These are phyloP conservation scores for Amphipoea oculea DNA, from an alignment of 2,888 invertebrate species.

Conservation along the genomic window DNA sequence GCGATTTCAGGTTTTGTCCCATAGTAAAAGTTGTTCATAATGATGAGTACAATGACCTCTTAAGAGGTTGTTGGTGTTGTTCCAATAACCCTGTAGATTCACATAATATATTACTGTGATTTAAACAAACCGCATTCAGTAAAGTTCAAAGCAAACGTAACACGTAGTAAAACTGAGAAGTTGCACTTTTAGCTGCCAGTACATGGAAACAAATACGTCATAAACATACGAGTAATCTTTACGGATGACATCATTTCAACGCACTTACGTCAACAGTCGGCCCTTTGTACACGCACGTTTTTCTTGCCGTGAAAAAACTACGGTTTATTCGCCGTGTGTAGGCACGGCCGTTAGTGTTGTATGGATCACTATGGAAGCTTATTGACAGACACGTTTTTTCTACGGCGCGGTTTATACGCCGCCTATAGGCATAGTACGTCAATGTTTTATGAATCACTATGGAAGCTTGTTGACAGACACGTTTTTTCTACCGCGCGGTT, in stretches of 20 bases:
- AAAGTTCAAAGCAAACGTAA: slow-evolving; percentile 22
- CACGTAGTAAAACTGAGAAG: slow-evolving; percentile 19
- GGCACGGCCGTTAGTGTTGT: background rate
- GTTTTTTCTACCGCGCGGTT: too few species aligned
- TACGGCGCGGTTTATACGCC: too few species aligned
- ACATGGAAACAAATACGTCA: slow-evolving; percentile 12
- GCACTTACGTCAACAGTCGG: slow-evolving; percentile 26
- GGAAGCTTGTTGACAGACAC: too few species aligned
- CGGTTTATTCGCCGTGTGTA: background rate
- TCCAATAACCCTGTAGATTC: too few species aligned
- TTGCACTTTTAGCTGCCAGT: slow-evolving; percentile 2
- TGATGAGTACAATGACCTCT: too few species aligned
- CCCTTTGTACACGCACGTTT: background rate
- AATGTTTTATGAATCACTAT: too few species aligned
- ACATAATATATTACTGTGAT: background rate
- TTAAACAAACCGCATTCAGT: background rate
- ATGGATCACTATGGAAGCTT: too few species aligned
- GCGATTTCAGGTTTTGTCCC: too few species aligned
- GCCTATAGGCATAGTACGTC: too few species aligned
- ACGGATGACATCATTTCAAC: slow-evolving; percentile 41
- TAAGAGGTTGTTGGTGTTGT: too few species aligned
- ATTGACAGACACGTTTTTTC: too few species aligned
- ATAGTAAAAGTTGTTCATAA: too few species aligned
- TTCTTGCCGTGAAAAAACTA: background rate
- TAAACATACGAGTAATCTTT: slow-evolving; percentile 13